Conservation (phyloP, 2,888 invertebrate genomes). For the Notodonta ziczac region DNA sequence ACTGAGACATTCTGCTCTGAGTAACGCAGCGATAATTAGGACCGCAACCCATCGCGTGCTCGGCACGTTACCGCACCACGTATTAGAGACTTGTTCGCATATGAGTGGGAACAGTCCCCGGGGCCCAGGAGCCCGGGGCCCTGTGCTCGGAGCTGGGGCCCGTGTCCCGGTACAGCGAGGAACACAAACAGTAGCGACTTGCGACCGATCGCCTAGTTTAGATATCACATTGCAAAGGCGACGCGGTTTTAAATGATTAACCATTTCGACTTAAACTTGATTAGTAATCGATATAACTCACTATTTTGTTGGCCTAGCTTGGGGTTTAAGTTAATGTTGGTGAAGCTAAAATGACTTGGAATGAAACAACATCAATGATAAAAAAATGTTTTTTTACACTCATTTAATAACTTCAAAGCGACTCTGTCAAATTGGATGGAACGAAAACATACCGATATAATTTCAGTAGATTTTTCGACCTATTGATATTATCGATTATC, state of each 20-base stretch:
- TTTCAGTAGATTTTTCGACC: no score
- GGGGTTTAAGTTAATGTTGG: no score
- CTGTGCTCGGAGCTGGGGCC: no score
- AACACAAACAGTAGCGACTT: conserved; percentile 4
- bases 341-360: no score
- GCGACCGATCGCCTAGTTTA: background rate
- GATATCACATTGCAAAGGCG: background rate
- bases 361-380: no score
- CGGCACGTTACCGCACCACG: background rate
- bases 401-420: no score
- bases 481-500: no score
- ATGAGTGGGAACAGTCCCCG: background rate
- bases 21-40: conserved; percentile 25
- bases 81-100: background rate
- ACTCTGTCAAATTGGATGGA: no score
- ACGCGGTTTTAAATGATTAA: background rate
- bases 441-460: no score
- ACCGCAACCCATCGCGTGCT: conserved; percentile 11
- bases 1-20: conserved; percentile 28
- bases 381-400: no score
- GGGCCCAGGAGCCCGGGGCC: background rate
- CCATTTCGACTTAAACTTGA: background rate
- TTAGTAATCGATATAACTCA: no score
- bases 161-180: background rate
- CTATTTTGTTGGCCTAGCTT: no score